phyloP scores from a whole-genome alignment of 2,888 invertebrate genomes.

The Globia sparganii region DNA sequence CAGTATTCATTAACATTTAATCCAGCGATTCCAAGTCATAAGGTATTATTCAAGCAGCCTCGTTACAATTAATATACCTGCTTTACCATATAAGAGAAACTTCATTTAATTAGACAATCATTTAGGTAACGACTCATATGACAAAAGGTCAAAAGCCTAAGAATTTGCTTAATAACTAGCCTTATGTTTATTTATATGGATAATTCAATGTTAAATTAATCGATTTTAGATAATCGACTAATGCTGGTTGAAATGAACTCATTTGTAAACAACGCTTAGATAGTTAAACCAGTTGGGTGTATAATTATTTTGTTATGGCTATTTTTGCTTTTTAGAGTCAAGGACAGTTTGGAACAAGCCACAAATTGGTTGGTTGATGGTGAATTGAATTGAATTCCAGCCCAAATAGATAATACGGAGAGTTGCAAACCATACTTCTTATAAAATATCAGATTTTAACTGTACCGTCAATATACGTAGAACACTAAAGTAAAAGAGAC shows the following conservation, averaged over 20 bases:
- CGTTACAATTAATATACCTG: conserved; percentile 21
- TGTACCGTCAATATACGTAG: no score
- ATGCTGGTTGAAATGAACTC: conserved; percentile 49
- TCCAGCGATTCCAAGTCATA: conserved; percentile 9
- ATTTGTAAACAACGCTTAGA: conserved; percentile 55
- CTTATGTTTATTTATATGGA: conserved; percentile 59
- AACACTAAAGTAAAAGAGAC: no score
- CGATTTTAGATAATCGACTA: conserved; percentile 49
- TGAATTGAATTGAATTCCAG: no score
- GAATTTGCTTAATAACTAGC: conserved; percentile 46
- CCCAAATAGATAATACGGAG: no score
- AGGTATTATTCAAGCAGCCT: conserved; percentile 14
- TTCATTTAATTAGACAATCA: conserved; percentile 40
- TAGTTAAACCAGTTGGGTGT: conserved; percentile 42
- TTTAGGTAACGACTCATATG: conserved; percentile 34
- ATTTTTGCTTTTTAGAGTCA: conserved; percentile 24
- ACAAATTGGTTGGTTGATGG: no score
- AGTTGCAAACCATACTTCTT: no score
- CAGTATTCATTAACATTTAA: conserved; percentile 28
- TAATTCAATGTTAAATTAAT: conserved; percentile 57
- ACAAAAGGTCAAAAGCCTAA: conserved; percentile 49
- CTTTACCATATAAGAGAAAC: conserved; percentile 32
- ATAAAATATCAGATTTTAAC: no score
- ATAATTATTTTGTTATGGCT: conserved; percentile 34
- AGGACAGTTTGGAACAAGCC: conserved; percentile 14